Percentiles rank a stretch among this genome's conserved stretches.
Conservation (phyloP, 2,113 vertebrate genomes). For the Synchiropus splendidus region DNA sequence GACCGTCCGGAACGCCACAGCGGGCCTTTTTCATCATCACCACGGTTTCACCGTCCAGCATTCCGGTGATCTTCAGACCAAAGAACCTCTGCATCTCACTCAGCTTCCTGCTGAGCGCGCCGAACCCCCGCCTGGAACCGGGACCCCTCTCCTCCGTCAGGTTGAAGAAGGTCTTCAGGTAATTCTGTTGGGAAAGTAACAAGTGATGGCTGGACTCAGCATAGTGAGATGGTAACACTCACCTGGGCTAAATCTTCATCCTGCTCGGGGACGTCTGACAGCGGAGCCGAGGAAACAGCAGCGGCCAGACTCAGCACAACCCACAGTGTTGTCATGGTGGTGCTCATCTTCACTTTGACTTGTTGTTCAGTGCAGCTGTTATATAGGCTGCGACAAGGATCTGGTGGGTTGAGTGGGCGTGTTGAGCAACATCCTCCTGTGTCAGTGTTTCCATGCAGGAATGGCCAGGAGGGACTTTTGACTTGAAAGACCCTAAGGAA, state of each 20-base stretch:
- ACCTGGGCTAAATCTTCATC: slow-evolving; percentile 47
- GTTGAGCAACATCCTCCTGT: slow-evolving; percentile 26
- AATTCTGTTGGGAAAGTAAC: slow-evolving; percentile 32
- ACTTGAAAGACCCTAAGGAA: too few relatives aligned
- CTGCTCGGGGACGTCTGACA: slow-evolving; percentile 8
- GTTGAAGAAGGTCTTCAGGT: slow-evolving; percentile 61
- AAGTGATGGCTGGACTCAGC: background rate
- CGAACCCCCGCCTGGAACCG: background rate
- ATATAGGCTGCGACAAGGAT: slow-evolving; percentile 26
- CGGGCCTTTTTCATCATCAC: slow-evolving; percentile 69
- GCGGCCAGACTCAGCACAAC: slow-evolving; percentile 27
- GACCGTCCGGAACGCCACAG: slow-evolving; percentile 73
- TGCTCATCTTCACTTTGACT: slow-evolving; percentile 35
- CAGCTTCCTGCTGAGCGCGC: slow-evolving; percentile 47
- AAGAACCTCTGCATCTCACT: slow-evolving; percentile 79
- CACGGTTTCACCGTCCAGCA: slow-evolving; percentile 60
- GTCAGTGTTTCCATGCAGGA: background rate
- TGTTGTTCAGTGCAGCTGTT: slow-evolving; percentile 10
- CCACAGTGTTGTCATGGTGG: slow-evolving; percentile 8
- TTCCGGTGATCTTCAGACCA: slow-evolving; percentile 65
- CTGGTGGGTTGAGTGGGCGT: background rate
- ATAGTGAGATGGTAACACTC: background rate
- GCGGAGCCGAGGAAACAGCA: slow-evolving; percentile 15
- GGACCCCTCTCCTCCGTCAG: slow-evolving; percentile 37
- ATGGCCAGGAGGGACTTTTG: too few relatives aligned